A percentile compares a stretch with the other conserved stretches of the same genome.
phyloP scores from a whole-genome alignment of 2,113 vertebrate species.

The Rhinopomastus cyanomelas region DNA sequence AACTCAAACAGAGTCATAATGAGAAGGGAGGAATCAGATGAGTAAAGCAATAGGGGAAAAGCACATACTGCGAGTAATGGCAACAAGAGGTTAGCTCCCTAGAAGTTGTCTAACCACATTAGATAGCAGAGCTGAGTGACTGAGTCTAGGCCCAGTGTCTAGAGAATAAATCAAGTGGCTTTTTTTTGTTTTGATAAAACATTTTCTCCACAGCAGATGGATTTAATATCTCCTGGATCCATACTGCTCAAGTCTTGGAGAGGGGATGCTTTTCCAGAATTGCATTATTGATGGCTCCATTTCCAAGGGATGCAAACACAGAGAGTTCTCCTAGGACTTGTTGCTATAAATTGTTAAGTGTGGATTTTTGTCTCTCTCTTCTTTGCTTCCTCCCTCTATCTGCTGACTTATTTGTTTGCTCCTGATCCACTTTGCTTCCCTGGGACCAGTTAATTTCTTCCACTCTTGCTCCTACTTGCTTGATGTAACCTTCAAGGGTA shows the following conservation, averaged over 20 bases:
- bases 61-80: slow-evolving; percentile 69
- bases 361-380: neutral
- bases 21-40: slow-evolving; percentile 64
- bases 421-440: neutral
- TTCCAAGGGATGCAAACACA: slow-evolving; percentile 24
- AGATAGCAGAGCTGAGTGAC: slow-evolving; percentile 58
- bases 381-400: neutral
- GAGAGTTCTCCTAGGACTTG: neutral
- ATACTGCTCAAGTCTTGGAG: slow-evolving; percentile 20
- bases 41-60: slow-evolving; percentile 64
- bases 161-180: slow-evolving; percentile 64
- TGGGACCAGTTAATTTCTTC: neutral
- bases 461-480: neutral
- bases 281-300: neutral
- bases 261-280: slow-evolving; percentile 43
- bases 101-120: slow-evolving; percentile 72
- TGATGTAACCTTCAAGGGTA: neutral
- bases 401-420: neutral
- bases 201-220: slow-evolving; percentile 64
- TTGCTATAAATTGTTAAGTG: neutral
- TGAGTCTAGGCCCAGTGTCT: slow-evolving; percentile 53
- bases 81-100: slow-evolving; percentile 62
- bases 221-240: slow-evolving; percentile 70
- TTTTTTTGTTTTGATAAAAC: slow-evolving; percentile 69
- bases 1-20: slow-evolving; percentile 63